These are phyloP conservation scores for Burhinus oedicnemus DNA, from an alignment of 2,113 vertebrate species.

Conservation along the genomic window DNA sequence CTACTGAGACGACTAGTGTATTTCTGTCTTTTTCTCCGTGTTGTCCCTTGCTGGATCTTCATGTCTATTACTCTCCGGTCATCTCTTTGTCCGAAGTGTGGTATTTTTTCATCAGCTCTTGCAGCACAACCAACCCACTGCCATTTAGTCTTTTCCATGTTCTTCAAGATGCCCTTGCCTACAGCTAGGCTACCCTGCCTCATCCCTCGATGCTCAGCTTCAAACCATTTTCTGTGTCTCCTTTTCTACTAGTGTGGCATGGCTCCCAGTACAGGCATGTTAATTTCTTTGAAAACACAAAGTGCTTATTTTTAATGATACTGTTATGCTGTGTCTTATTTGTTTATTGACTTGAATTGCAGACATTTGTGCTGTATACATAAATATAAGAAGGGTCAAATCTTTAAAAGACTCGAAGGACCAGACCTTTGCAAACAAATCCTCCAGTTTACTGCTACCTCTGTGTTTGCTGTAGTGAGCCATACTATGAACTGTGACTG, in stretches of 20 bases:
- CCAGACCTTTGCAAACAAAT: neutral
- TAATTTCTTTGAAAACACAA: neutral
- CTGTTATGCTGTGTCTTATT: neutral
- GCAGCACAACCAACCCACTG: neutral
- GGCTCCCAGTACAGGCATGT: neutral
- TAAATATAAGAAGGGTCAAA: neutral
- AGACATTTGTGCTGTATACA: neutral
- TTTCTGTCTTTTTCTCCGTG: neutral
- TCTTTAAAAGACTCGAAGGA: neutral
- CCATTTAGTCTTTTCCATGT: neutral
- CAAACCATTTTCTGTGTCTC: neutral
- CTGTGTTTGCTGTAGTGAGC: neutral
- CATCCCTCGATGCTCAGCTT: neutral
- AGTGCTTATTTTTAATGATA: neutral
- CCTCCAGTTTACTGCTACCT: neutral
- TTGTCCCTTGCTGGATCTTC: neutral
- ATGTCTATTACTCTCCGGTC: fast-evolving
- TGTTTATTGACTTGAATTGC: neutral
- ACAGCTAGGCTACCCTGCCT: neutral
- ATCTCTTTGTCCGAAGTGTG: neutral
- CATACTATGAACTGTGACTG: neutral
- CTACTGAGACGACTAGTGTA: neutral
- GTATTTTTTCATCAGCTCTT: neutral
- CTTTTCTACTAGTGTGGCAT: neutral
- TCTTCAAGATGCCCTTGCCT: neutral